These are phyloP conservation scores for Ormyrus rosae DNA, from an alignment of 2,888 invertebrate species.

Conservation along the genomic window DNA sequence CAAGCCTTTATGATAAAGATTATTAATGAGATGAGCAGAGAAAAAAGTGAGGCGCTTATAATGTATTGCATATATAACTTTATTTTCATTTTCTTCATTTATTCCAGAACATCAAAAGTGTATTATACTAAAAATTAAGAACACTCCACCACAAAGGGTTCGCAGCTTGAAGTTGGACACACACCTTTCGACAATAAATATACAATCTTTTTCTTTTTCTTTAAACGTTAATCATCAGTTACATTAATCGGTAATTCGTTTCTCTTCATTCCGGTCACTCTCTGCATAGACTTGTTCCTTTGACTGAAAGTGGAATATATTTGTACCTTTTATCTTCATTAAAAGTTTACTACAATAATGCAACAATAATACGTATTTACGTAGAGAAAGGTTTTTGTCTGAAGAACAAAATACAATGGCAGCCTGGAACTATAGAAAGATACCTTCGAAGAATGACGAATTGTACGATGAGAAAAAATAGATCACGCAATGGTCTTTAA, in stretches of 20 bases:
- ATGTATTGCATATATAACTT: conserved; percentile 56
- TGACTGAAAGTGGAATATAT: conserved; percentile 57
- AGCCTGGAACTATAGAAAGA: conserved; percentile 36
- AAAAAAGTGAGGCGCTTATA: background rate
- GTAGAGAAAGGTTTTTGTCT: background rate
- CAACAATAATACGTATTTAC: background rate
- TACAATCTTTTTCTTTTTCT: conserved; percentile 47
- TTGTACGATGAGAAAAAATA: conserved; percentile 41
- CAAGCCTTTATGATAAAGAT: background rate
- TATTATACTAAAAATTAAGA: conserved; percentile 58
- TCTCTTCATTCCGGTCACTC: conserved; percentile 59
- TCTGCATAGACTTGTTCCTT: conserved; percentile 53
- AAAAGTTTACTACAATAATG: conserved; percentile 20
- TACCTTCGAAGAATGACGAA: conserved; percentile 38
- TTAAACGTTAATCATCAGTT: conserved; percentile 21
- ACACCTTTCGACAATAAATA: conserved; percentile 53
- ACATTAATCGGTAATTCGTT: conserved; percentile 57
- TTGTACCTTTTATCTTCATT: conserved; percentile 56
- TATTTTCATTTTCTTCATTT: conserved; percentile 51
- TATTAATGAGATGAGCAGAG: conserved; percentile 15
- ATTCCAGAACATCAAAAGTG: conserved; percentile 58
- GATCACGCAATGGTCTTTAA: conserved; percentile 31
- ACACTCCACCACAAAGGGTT: conserved; percentile 56
- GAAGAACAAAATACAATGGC: conserved; percentile 14
- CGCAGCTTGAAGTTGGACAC: conserved; percentile 56